These are phyloP conservation scores for Callopanchax toddi DNA, from an alignment of 2,113 vertebrate genomes.

Conservation along the genomic window DNA sequence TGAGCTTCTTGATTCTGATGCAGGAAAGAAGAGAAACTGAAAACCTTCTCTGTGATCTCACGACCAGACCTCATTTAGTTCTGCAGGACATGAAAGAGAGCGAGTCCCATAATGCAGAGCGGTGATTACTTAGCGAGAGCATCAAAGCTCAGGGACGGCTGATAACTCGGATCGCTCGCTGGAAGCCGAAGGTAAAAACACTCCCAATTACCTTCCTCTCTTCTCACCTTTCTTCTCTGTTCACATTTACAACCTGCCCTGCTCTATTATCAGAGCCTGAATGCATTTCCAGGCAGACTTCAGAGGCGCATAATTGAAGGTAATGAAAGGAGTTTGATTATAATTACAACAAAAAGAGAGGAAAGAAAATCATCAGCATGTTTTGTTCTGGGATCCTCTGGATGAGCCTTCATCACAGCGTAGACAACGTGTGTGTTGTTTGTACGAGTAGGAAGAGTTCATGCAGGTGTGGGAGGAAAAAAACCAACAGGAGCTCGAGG, in stretches of 20 bases:
- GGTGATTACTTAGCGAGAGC: slow-evolving; percentile 46
- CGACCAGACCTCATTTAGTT: slow-evolving; percentile 26
- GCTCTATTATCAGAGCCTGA: slow-evolving; percentile 34
- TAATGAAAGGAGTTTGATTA: slow-evolving; percentile 68
- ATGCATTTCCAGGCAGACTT: slow-evolving; percentile 19
- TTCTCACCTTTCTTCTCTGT: slow-evolving; percentile 19
- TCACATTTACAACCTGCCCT: neutral
- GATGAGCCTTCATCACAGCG: neutral
- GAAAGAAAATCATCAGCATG: too few species aligned
- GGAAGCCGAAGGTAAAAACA: neutral
- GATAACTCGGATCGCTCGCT: slow-evolving; percentile 12
- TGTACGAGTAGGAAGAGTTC: neutral
- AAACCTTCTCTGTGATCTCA: slow-evolving; percentile 16
- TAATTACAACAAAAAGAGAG: slow-evolving; percentile 46
- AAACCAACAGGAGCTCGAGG: too few species aligned
- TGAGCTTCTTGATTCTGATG: slow-evolving; percentile 20
- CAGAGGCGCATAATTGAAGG: slow-evolving; percentile 50
- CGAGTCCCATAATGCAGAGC: slow-evolving; percentile 2
- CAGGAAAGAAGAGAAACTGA: neutral
- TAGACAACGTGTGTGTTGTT: neutral
- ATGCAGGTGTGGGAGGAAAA: slow-evolving; percentile 1
- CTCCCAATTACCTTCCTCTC: slow-evolving; percentile 27
- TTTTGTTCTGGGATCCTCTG: slow-evolving; percentile 23
- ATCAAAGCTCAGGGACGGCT: slow-evolving; percentile 47
- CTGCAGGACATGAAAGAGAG: slow-evolving; percentile 40